Conservation (phyloP, 2,888 invertebrate species). For the Altica lythri region DNA sequence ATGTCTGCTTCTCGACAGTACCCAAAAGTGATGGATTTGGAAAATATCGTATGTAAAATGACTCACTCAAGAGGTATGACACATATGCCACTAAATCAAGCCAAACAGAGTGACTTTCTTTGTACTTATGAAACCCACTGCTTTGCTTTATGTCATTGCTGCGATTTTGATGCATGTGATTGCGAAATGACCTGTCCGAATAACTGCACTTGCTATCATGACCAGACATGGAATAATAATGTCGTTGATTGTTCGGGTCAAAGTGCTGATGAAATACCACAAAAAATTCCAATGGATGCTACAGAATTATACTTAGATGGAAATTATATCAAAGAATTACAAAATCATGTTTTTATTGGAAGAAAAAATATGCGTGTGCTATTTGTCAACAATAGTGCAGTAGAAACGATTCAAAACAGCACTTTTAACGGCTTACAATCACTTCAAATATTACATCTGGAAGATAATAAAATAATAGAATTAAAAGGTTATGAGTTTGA, state of each 20-base stretch:
- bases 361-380: conserved; percentile 86
- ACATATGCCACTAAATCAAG: conserved; percentile 75
- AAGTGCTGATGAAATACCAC: conserved; percentile 76
- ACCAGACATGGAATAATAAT: conserved; percentile 91
- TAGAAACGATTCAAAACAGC: conserved; percentile 84
- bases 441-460: conserved; percentile 79
- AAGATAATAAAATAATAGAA: conserved; percentile 80
- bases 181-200: conserved; percentile 96
- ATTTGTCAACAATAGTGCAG: conserved; percentile 83
- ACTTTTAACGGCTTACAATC: conserved; percentile 86
- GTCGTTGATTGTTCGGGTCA: conserved; percentile 89
- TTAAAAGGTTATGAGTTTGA: conserved; percentile 86
- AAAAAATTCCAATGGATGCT: conserved; percentile 90
- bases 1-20: conserved; percentile 82
- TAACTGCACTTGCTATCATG: conserved; percentile 93
- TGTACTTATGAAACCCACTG: conserved; percentile 93
- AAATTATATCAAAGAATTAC: conserved; percentile 81
- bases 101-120: conserved; percentile 83
- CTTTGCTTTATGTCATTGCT: conserved; percentile 93
- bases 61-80: conserved; percentile 81
- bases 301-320: conserved; percentile 93
- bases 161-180: conserved; percentile 95
- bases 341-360: conserved; percentile 87
- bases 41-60: conserved; percentile 86
- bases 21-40: conserved; percentile 86